A percentile compares a stretch with the other conserved stretches of the same genome.
These are phyloP conservation scores for Anableps anableps DNA, from an alignment of 2,797 vertebrate genomes.

Conservation along the genomic window DNA sequence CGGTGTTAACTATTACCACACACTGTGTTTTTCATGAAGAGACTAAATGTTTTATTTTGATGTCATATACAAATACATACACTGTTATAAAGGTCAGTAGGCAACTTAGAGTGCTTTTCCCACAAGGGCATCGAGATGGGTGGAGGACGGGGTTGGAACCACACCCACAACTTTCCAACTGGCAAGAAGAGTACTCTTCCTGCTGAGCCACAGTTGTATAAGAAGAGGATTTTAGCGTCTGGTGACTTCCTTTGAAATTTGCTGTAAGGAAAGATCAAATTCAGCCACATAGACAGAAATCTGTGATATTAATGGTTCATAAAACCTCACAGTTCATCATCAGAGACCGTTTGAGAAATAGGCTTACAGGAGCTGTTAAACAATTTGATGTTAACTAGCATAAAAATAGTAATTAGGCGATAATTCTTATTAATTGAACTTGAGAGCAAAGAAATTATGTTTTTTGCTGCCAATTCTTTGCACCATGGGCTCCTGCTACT, in stretches of 20 bases:
- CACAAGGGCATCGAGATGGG: neutral
- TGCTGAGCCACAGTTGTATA: neutral
- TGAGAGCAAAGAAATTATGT: conserved; percentile 14
- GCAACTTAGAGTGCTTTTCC: neutral
- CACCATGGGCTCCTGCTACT: conserved; percentile 13
- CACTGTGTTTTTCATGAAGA: neutral
- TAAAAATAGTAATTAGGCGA: neutral
- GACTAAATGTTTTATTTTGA: neutral
- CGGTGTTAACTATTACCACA: neutral
- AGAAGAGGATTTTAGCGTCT: neutral
- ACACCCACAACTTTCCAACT: neutral
- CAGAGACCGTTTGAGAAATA: neutral
- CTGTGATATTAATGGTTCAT: neutral
- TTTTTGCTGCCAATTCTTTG: conserved; percentile 9
- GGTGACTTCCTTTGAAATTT: neutral
- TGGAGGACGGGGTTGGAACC: neutral
- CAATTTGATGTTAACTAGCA: conserved; percentile 1
- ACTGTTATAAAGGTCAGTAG: neutral
- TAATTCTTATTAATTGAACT: neutral
- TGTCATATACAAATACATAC: neutral
- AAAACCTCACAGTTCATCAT: neutral
- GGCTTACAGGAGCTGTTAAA: conserved; percentile 1
- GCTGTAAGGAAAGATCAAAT: neutral
- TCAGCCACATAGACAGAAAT: neutral
- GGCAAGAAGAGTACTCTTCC: neutral